These are phyloP conservation scores for Mallotus villosus DNA, from an alignment of 2,797 vertebrate species.

Conservation along the genomic window DNA sequence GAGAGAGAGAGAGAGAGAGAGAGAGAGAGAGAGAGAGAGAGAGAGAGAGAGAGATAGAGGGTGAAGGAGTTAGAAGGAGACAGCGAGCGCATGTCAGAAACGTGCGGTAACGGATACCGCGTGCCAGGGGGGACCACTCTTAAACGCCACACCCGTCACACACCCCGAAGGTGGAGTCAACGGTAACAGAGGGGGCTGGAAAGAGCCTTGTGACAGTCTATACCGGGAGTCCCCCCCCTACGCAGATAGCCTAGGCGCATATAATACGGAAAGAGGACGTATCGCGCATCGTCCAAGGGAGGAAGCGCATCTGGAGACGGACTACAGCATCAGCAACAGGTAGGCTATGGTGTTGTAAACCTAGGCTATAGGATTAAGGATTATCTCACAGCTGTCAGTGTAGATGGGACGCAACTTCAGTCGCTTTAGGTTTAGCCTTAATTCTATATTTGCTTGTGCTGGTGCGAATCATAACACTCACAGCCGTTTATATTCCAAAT, in stretches of 20 bases:
- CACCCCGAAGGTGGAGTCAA: neutral
- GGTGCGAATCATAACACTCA: no score
- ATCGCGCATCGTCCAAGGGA: neutral
- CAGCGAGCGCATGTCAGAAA: neutral
- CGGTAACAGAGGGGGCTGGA: neutral
- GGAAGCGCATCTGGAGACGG: neutral
- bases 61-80: neutral
- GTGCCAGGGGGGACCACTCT: neutral
- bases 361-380: neutral
- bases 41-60: conserved; percentile 7
- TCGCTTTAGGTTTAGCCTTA: no score
- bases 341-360: neutral
- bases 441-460: no score
- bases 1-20: neutral
- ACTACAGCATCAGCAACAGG: conserved; percentile 1
- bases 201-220: conserved; percentile 3
- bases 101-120: neutral
- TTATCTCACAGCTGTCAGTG: no score
- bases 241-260: no score
- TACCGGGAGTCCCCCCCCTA: conserved; percentile 31
- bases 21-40: conserved; percentile 13
- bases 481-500: no score
- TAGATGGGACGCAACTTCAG: no score
- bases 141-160: neutral
- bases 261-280: no score